Evolutionary conservation across 2,888 invertebrate genomes (phyloP), one percentile per base, ranked within the genome.

Genomic region (Nephrotoma flavescens): DNA sequence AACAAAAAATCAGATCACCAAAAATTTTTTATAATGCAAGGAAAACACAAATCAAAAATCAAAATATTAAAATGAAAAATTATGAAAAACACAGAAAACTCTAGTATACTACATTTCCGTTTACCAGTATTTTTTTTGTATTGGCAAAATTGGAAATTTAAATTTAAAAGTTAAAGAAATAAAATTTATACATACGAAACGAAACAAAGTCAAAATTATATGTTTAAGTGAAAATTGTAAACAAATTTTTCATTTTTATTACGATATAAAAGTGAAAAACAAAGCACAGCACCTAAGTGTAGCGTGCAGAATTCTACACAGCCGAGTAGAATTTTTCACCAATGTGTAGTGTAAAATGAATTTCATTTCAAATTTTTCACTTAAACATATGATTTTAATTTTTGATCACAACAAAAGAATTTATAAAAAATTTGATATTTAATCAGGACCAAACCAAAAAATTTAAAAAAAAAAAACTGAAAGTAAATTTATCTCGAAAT

Each of bases 51-150:
- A 71, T 71, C 71, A 71, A 71, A 71, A 71, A 71, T 71, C 71
- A 71, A 71, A 71, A 71, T 71, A 71, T 71, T 71, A 57, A 15
- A 15, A 5, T 12, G 44, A 42, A 71, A 86, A 84, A 45, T 41
- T 44, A 84, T 84, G 47, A 57, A 57, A 44, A 83, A 83, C 85
- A 87, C 41, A 86, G 85, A 85, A 85, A 85, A 85, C 85, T 71
- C 71, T 85, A 85, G 85, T 88, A 92, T 92, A 92, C 91, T 92
- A 92, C 92, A 92, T 92, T 92, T 92, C 91, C 92, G 92, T 92
- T 91, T 92, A 92, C 92, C 90, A 88, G 89, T 89, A 89, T 89
- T 89, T 71, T 71, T 71, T 71, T 89, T 88, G 86, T 52, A 83
- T 57, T 86, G 87, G 31, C 86, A 87, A 87, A 83, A 91, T 90